These are phyloP conservation scores for Dreissena rostriformis DNA, from an alignment of 1,140 invertebrate genomes.

Conservation along the genomic window DNA sequence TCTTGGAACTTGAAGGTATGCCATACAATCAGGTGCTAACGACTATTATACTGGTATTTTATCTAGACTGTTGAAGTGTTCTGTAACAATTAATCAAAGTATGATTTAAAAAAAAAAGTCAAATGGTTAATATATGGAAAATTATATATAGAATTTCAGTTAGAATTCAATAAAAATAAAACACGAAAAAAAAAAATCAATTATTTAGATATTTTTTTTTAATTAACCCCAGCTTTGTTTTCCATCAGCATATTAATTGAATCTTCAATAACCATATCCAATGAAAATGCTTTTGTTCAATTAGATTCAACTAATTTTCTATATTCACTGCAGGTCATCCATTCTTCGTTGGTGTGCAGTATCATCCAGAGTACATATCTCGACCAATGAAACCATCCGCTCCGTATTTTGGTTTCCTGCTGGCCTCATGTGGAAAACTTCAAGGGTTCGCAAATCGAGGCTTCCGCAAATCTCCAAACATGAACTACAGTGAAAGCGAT, in stretches of 20 bases:
- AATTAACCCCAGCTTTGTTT: too few species aligned
- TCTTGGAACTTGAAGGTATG: slow-evolving; percentile 84
- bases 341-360: slow-evolving; percentile 98
- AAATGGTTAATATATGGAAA: too few species aligned
- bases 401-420: slow-evolving; percentile 96
- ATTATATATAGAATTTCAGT: too few species aligned
- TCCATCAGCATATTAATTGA: too few species aligned
- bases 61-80: background rate
- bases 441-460: slow-evolving; percentile 65
- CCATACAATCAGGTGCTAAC: background rate
- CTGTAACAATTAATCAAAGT: too few species aligned
- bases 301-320: too few species aligned
- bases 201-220: too few species aligned
- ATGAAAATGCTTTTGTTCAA: too few species aligned
- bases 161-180: too few species aligned
- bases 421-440: slow-evolving; percentile 82
- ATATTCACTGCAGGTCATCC: slow-evolving; percentile 85
- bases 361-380: slow-evolving; percentile 98
- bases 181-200: too few species aligned
- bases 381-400: slow-evolving; percentile 96
- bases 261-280: too few species aligned
- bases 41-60: background rate
- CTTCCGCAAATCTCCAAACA: slow-evolving; percentile 73
- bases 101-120: too few species aligned
- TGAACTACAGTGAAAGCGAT: slow-evolving; percentile 69